Evolutionary conservation across 2,888 invertebrate species (phyloP).

Genomic region (Scaptomyza cyrtandrae): DNA sequence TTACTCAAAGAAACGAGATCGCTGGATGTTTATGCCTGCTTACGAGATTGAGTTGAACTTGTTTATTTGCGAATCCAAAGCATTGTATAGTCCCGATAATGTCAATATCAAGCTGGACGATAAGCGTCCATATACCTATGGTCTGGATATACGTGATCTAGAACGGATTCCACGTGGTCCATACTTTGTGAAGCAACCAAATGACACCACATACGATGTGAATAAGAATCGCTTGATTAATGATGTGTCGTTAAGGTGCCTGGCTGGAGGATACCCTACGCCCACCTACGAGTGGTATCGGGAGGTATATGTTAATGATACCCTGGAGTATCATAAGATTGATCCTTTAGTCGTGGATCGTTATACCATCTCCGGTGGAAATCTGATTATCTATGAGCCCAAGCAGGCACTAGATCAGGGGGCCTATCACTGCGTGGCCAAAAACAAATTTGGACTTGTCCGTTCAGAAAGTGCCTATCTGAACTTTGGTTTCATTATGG

Average conservation of each 20-base stretch:
- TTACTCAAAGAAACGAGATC: constrained; percentile 89
- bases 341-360: constrained; percentile 90
- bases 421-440: constrained; percentile 95
- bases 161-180: constrained; percentile 94
- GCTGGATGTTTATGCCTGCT: constrained; percentile 94
- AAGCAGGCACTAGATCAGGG: constrained; percentile 93
- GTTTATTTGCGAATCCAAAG: constrained; percentile 92
- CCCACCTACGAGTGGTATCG: constrained; percentile 96
- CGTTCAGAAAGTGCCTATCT: constrained; percentile 94
- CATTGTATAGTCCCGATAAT: constrained; percentile 86
- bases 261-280: constrained; percentile 94
- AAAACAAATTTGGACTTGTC: constrained; percentile 95
- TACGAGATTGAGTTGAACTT: constrained; percentile 90
- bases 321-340: constrained; percentile 89
- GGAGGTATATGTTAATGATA: constrained; percentile 93
- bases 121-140: constrained; percentile 93
- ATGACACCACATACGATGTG: constrained; percentile 92
- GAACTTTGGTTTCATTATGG: constrained; percentile 95
- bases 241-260: constrained; percentile 91
- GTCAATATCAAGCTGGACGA: constrained; percentile 90
- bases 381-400: constrained; percentile 94
- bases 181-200: constrained; percentile 93
- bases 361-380: constrained; percentile 95
- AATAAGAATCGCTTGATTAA: constrained; percentile 89
- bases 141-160: constrained; percentile 92